Percentiles rank a stretch among this genome's conserved stretches.
These are phyloP conservation scores for Rotaria magnacalcarata DNA, from an alignment of 2,888 invertebrate species.

Conservation along the genomic window DNA sequence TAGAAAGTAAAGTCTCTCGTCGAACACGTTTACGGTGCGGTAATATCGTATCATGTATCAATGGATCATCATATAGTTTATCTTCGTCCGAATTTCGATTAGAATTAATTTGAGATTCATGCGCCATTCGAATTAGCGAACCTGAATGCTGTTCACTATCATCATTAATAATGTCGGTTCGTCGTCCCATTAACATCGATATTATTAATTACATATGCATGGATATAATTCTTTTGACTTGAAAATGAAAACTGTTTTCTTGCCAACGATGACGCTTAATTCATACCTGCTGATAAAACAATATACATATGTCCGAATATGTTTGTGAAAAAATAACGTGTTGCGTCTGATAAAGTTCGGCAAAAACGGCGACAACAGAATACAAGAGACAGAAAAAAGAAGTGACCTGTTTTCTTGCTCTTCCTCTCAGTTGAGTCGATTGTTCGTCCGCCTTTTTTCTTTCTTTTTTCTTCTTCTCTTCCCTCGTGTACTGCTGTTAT, in stretches of 20 bases:
- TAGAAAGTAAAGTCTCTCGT: background rate
- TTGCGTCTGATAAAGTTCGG: background rate
- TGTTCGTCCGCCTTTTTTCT: background rate
- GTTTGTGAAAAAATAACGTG: background rate
- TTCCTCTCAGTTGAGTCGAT: background rate
- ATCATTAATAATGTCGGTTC: background rate
- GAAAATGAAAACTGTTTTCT: no score
- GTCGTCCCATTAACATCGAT: background rate
- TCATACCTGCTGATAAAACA: background rate
- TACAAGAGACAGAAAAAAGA: background rate
- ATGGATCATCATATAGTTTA: background rate
- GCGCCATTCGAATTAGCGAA: background rate
- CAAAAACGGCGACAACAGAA: background rate
- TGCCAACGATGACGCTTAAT: background rate
- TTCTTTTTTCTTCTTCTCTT: background rate
- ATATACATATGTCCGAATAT: background rate
- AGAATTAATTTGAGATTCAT: background rate
- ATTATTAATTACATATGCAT: background rate
- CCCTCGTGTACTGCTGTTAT: background rate
- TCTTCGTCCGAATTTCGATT: background rate
- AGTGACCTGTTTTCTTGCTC: constrained; percentile 18
- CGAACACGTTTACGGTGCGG: constrained; percentile 27
- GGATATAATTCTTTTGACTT: background rate
- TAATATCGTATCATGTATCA: constrained; percentile 26
- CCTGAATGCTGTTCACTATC: background rate